phyloP scores from a whole-genome alignment of 64 coral and sea anemone genomes.

The Stichodactyla mertensii region DNA sequence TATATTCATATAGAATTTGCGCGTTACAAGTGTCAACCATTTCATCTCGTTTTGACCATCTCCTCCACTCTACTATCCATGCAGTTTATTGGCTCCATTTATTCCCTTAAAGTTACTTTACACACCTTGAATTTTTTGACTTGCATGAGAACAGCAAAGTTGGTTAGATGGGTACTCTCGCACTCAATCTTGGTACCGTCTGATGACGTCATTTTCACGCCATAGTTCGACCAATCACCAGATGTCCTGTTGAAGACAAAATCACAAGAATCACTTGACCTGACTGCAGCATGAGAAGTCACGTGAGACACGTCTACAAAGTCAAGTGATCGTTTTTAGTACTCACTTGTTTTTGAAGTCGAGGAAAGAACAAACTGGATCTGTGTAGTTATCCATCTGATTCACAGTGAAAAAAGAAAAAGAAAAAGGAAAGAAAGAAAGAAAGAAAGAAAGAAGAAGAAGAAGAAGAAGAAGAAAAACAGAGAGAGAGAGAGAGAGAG shows the following conservation, averaged over 20 bases:
- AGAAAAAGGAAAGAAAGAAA: no score
- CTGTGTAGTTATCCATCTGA: constrained; percentile 18
- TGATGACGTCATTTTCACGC: constrained; percentile 21
- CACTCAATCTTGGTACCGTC: constrained; percentile 17
- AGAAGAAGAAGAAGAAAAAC: no score
- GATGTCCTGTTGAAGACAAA: not conserved
- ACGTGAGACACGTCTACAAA: not conserved
- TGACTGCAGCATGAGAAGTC: not conserved
- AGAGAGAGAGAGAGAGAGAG: no score
- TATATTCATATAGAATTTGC: no score
- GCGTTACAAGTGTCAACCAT: no score
- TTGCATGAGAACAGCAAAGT: constrained; percentile 94
- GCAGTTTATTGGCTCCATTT: not conserved
- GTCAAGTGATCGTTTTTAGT: not conserved
- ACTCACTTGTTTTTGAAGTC: constrained; percentile 41
- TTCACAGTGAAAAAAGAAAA: constrained; percentile 3
- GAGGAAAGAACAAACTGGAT: constrained; percentile 43
- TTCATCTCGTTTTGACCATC: no score
- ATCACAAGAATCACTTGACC: not conserved
- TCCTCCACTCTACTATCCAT: not conserved
- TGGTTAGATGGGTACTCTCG: constrained; percentile 70
- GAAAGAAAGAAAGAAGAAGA: no score
- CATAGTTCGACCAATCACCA: constrained; percentile 34
- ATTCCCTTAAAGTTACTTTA: not conserved
- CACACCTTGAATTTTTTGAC: constrained; percentile 71